Base-by-base conservation (phyloP, 2,797 vertebrate genomes). In the Xenops minutus region DNA sequence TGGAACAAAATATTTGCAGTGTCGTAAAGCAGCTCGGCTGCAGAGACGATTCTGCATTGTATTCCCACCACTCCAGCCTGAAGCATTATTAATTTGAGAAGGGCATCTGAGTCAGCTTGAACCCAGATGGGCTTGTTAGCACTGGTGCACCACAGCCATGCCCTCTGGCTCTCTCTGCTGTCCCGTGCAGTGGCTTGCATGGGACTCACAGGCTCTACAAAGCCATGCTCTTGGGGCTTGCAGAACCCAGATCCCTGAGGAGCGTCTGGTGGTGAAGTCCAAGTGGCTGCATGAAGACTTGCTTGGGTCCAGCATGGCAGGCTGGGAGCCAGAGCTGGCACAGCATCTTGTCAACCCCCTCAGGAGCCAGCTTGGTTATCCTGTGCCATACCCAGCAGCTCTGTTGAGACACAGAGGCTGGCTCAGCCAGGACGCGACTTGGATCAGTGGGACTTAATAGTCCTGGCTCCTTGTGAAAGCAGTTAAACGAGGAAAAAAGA, bases 341-440 rank as follows among this genome's bases (percentile, higher is more conserved):
- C n/a, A 67, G 30, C 46, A 30, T 64, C 43, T 82, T 52, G 17
- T 36, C 10, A 30, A 30, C 6, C 0, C 16, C 26, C 55, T 68
- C 2, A 6, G 64, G 41, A 88, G 80, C 49, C 72, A 90, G 16
- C 55, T 56, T 68, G 15, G 49, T 88, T 72, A 30, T 27, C 79
- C 46, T 55, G 78, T 0, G 0, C 62, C 0, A 0, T 72, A 54
- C 73, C n/a, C 52, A 22, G 46, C 36, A 62, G 39, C 23, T 39
- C 64, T 62, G 66, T 56, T 1, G 6, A 69, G 77, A 78, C 52
- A 46, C n/a, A 16, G 0, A 56, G 56, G 51, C 73, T 80, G 26
- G 34, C 72, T 72, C 29, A 61, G 75, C 29, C 2, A 0, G 41
- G 34, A 56, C 80, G 34, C 1, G 0, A 21, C 68, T 83, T 80